Evolutionary conservation across 2,888 invertebrate genomes (phyloP), one percentile per base, ranked within the genome.

Genomic region (Pachycephus smyrnensis): DNA sequence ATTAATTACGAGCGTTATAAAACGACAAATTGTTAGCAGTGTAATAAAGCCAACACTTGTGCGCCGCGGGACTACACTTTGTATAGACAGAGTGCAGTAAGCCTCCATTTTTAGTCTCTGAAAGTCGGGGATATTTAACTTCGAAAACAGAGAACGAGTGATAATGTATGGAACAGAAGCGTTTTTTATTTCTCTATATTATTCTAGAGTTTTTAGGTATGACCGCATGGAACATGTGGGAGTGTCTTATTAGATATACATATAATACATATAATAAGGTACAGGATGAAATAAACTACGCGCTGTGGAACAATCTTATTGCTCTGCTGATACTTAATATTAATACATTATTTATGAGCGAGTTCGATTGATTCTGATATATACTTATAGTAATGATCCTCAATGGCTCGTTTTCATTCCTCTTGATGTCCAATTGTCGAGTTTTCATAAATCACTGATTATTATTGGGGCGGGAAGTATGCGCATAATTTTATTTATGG

Each of bases 1-100:
- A 75, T 37, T 75, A 73, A 75, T 79, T 77, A 32, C 73, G 37
- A 37, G 40, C 77, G 75, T 77, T 55, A 75, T 79, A 75, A 75
- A 73, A 31, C 37, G 36, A 55, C 37, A 68, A 79, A 76, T 71
- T 69, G 76, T 69, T 69, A 55, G 15, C 15, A 55, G 23, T 55
- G 9, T 23, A 1, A 23, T 23, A 55, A 55, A 55, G 40, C 23
- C 23, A 55, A 55, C 40, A 23, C 15, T 55, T 6, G 40, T 23
- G 15, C 23, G 23, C 9, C 23, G 9, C 23, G 9, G 23, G 23
- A 55, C 40, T 23, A 55, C 23, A 6, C 23, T 23, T 55, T 55
- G 9, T 55, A 55, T 55, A 55, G 23, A 55, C 9, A 55, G 23
- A 55, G 40, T 55, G 40, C 40, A 55, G 40, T 23, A 23, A 55